Evolutionary conservation across 2,113 vertebrate genomes (phyloP), one percentile per base, ranked within the genome.

Genomic region (Myotis brandtii): DNA sequence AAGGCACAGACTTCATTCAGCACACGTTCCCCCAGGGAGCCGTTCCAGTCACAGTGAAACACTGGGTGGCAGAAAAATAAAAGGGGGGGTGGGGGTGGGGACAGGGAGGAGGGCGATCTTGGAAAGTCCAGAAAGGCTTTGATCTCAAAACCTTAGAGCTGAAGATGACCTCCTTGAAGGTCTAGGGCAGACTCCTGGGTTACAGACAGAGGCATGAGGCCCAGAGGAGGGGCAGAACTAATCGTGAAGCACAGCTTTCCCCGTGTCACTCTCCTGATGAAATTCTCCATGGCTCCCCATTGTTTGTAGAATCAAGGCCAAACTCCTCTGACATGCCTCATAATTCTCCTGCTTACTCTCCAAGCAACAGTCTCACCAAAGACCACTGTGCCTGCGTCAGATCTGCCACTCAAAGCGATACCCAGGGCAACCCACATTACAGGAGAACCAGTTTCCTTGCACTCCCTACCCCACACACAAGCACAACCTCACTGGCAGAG

Each of bases 371-470:
- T 46, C 43, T 87, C 70, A 64, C 59, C 17, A 3, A 79, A 84
- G 56, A 67, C 43, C 64, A 16, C 18, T 9, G 18, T 8, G 25
- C 46, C 17, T 48, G 43, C 0, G 2, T 66, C 83, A 52, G 2
- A 9, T 21, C 37, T 23, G 40, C 13, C 10, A 1, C 18, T 52
- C 40, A 59, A 1, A 37, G 37, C 46, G 40, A 56, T 1, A 30
- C 16, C 30, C 30, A 30, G 32, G 73, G 34, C 3, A 0, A 72
- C 1, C 3, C 3, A 34, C 56, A 4, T 30, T 21, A 16, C 0
- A 23, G 37, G 10, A 77, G 13, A 79, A 66, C 72, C 81, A 66
- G 54, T 11, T 27, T 86, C 81, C 76, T 73, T 17, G n/a, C 12
- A 30, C 8, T 54, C 30, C 30, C 37, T 30, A 54, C 30, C 16